Conservation (phyloP, 2,888 invertebrate species). For the Cataglyphis albicans region DNA sequence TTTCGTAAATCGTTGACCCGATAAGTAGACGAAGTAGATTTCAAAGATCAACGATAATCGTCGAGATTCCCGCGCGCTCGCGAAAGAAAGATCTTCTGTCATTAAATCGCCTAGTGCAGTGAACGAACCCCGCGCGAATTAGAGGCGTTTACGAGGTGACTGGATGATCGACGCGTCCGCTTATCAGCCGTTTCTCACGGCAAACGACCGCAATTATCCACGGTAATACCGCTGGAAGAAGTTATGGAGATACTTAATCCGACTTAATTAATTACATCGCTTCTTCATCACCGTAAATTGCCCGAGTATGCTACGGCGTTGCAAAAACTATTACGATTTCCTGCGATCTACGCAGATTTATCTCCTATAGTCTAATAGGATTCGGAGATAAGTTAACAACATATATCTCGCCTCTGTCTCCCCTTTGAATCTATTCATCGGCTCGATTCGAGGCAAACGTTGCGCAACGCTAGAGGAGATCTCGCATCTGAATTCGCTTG, state of each 20-base stretch:
- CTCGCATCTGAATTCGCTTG: slow-evolving; percentile 29
- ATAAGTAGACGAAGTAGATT: slow-evolving; percentile 52
- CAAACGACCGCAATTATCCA: slow-evolving; percentile 47
- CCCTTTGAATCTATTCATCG: not conserved
- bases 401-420: not conserved
- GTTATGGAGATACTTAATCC: slow-evolving; percentile 50
- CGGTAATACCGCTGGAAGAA: slow-evolving; percentile 29
- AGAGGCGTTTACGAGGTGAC: slow-evolving; percentile 37
- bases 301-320: not conserved
- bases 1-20: slow-evolving; percentile 55
- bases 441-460: not conserved
- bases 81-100: slow-evolving; percentile 4
- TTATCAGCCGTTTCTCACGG: slow-evolving; percentile 53
- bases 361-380: not conserved
- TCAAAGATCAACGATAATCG: slow-evolving; percentile 43
- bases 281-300: slow-evolving; percentile 43
- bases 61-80: not conserved
- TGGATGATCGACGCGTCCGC: slow-evolving; percentile 45
- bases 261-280: slow-evolving; percentile 50
- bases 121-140: slow-evolving; percentile 10
- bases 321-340: slow-evolving; percentile 49
- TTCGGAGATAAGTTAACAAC: slow-evolving; percentile 16
- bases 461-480: not conserved
- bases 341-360: slow-evolving; percentile 43
- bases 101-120: slow-evolving; percentile 12